Evolutionary conservation across 23 tunicate species (phyloP), one percentile per base, ranked within the genome.

Genomic region (Botrylloides violaceus): DNA sequence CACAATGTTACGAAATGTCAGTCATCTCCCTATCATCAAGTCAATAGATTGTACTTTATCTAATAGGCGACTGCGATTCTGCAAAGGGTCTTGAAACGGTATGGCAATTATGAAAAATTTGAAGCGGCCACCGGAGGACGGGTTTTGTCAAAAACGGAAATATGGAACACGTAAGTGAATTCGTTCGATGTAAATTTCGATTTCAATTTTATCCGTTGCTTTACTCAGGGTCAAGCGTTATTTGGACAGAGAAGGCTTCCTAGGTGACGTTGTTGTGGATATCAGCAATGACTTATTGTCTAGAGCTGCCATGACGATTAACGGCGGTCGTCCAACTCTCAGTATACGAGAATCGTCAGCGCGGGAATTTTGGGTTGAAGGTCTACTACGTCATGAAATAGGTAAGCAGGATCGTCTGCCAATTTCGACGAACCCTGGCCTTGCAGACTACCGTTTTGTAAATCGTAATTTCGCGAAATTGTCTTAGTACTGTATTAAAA

Each of bases 321-420:
- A 79, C 55, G 88, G 87, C 0, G 96, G 96, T 26, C 71, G 96
- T 23, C 96, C 96, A 2, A 88, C 96, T 23, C 80, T 88, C 7
- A 88, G 87, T 80, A 88, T 88, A 49, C 36, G 84, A 34, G 87
- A 81, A 72, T 76, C 68, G 20, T 81, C 96, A 22, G 96, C 96
- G 25, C 81, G 84, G 55, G 84, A 78, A 32, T 62, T 81, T 4
- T 88, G 96, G 96, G 87, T 88, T 50, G 96, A 88, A 71, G 96
- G 96, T 65, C 59, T 88, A 36, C 60, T 88, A 12, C 80, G 96
- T 0, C 96, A 88, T 47, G 96, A 88, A 72, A 77, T 80, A 26
- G 86, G 86, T 81, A 21, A 1, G 56, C 20, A 15, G n/a, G n/a
- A n/a, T n/a, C n/a, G n/a, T n/a, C n/a, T n/a, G n/a, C n/a, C n/a